Conservation (phyloP, 2,888 invertebrate species). For the Cataglyphis altisquamis region DNA sequence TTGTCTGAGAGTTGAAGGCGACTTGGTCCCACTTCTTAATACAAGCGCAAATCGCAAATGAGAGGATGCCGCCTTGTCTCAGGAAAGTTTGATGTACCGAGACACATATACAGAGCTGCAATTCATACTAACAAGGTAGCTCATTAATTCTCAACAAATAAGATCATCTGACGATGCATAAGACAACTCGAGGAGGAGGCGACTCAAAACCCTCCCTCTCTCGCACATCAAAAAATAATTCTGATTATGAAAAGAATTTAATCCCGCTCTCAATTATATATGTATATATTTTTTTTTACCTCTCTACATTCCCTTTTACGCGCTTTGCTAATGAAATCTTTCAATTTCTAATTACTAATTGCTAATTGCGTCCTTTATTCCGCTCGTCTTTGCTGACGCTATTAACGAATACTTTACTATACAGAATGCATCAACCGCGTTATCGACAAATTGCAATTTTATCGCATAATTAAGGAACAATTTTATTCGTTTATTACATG, state of each 20-base stretch:
- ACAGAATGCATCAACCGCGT: neutral
- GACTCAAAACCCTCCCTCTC: neutral
- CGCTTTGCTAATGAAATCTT: neutral
- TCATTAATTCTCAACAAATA: conserved; percentile 58
- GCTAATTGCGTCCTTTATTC: neutral
- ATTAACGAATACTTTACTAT: conserved; percentile 4
- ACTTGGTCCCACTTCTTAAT: conserved; percentile 40
- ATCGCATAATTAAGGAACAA: neutral
- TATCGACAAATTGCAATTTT: neutral
- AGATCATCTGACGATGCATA: conserved; percentile 39
- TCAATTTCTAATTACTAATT: conserved; percentile 1
- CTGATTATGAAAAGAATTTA: conserved; percentile 33
- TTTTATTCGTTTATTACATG: neutral
- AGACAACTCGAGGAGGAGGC: neutral
- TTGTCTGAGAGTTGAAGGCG: conserved; percentile 42
- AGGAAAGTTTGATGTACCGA: conserved; percentile 38
- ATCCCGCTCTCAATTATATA: conserved; percentile 1
- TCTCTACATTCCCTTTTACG: neutral
- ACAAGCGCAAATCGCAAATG: conserved; percentile 42
- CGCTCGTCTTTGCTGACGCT: neutral
- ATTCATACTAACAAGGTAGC: conserved; percentile 53
- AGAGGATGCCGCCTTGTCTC: conserved; percentile 25
- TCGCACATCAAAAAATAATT: conserved; percentile 8
- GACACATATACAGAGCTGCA: neutral
- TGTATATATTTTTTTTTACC: neutral